Conservation (phyloP, 2,888 invertebrate genomes). For the Latheticus oryzae region DNA sequence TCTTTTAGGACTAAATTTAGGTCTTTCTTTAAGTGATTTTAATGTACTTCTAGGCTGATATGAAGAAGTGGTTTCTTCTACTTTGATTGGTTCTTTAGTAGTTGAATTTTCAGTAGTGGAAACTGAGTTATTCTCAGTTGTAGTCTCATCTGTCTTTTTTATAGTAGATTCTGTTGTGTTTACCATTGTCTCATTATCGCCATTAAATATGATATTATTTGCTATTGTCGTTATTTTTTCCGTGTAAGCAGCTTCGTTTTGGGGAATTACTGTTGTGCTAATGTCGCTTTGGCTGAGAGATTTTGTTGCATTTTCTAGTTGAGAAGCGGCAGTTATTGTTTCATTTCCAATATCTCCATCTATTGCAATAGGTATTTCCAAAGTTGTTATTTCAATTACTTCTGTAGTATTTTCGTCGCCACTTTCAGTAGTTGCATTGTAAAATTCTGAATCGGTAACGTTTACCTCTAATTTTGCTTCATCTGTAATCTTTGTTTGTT, state of each 20-base stretch:
- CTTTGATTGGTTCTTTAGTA: conserved; percentile 2
- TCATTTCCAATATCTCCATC: neutral
- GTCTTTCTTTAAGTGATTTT: conserved; percentile 46
- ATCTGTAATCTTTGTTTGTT: neutral
- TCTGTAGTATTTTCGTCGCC: neutral
- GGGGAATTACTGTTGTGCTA: neutral
- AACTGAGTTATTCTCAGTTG: neutral
- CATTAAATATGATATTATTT: neutral
- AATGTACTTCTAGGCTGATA: conserved; percentile 47
- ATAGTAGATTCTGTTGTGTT: too few relatives aligned
- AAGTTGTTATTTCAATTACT: conserved; percentile 17
- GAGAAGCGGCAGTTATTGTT: neutral
- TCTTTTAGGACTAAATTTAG: conserved; percentile 45
- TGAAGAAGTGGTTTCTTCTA: conserved; percentile 42
- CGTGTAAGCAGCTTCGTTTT: neutral
- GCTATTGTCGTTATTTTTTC: conserved; percentile 6
- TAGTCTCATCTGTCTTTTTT: neutral
- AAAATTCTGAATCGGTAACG: too few relatives aligned
- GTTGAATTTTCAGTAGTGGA: conserved; percentile 12
- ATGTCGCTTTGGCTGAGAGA: neutral
- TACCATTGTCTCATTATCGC: too few relatives aligned
- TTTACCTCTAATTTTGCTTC: too few relatives aligned
- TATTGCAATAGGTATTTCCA: too few relatives aligned
- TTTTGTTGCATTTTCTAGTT: neutral
- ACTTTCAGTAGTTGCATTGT: conserved; percentile 15